Evolutionary conservation across 1,140 invertebrate species (phyloP).

Genomic region (Zophobas morio): DNA sequence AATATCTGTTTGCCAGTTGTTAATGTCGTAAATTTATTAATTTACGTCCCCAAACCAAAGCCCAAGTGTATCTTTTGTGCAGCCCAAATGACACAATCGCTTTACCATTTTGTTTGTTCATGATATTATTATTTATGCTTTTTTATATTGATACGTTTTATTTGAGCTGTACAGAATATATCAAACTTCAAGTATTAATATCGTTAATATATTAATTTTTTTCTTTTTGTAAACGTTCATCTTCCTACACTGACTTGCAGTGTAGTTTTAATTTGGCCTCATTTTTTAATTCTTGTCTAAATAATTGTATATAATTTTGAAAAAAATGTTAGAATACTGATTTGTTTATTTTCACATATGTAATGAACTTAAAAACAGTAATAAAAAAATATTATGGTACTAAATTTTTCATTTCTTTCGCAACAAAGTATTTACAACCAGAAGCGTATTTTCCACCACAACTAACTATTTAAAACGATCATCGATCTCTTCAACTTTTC

Average conservation of each 20-base stretch:
- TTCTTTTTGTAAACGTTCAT: conserved; percentile 53
- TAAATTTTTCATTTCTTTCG: conserved; percentile 2
- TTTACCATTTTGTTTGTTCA: conserved; percentile 38
- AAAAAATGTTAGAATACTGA: conserved; percentile 57
- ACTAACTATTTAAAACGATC: conserved; percentile 64
- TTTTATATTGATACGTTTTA: conserved; percentile 26
- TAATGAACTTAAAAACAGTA: conserved; percentile 58
- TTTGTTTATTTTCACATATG: conserved; percentile 60
- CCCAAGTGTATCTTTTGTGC: conserved; percentile 53
- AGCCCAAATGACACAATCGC: conserved; percentile 40
- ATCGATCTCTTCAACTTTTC: conserved; percentile 81
- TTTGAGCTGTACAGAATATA: conserved; percentile 48
- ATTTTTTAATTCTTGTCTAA: conserved; percentile 52
- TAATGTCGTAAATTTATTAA: conserved; percentile 46
- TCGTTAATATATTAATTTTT: conserved; percentile 56
- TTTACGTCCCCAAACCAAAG: conserved; percentile 56
- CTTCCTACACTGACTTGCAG: conserved; percentile 48
- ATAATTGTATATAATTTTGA: conserved; percentile 54
- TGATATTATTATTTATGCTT: conserved; percentile 45
- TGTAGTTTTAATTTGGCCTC: conserved; percentile 55
- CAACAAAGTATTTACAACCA: no score
- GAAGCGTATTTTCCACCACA: conserved; percentile 10
- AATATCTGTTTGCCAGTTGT: conserved; percentile 53
- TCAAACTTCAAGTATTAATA: conserved; percentile 56
- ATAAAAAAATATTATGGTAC: conserved; percentile 54